These are phyloP conservation scores for Hyles lineata DNA, from an alignment of 2,888 invertebrate genomes.

Conservation along the genomic window DNA sequence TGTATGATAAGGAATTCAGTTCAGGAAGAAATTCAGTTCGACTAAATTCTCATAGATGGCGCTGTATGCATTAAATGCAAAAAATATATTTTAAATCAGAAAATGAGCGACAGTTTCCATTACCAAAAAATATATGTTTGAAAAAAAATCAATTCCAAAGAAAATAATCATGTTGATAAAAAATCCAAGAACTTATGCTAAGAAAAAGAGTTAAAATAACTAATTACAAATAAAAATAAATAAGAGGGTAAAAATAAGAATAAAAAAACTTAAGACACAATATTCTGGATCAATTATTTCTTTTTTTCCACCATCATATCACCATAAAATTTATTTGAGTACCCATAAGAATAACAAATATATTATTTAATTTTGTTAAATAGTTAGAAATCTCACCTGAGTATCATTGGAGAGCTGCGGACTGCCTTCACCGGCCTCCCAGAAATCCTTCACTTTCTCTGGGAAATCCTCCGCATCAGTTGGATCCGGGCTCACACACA, in stretches of 20 bases:
- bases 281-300: no score
- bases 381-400: constrained; percentile 57
- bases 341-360: neutral
- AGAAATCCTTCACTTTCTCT: constrained; percentile 80
- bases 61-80: neutral
- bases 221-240: no score
- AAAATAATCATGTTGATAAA: no score
- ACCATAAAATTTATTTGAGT: no score
- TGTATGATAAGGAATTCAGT: neutral
- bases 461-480: constrained; percentile 70
- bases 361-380: neutral
- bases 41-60: neutral
- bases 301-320: no score
- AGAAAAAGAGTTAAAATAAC: no score
- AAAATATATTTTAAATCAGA: neutral
- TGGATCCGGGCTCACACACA: constrained; percentile 76
- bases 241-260: no score
- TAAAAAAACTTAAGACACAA: no score
- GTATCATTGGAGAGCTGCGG: constrained; percentile 54
- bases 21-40: neutral
- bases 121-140: no score
- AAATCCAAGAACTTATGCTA: no score
- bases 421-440: constrained; percentile 60
- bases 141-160: no score
- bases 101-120: neutral